These are phyloP conservation scores for Drosophila pectinifera DNA, from an alignment of 1,140 invertebrate species.

Conservation along the genomic window DNA sequence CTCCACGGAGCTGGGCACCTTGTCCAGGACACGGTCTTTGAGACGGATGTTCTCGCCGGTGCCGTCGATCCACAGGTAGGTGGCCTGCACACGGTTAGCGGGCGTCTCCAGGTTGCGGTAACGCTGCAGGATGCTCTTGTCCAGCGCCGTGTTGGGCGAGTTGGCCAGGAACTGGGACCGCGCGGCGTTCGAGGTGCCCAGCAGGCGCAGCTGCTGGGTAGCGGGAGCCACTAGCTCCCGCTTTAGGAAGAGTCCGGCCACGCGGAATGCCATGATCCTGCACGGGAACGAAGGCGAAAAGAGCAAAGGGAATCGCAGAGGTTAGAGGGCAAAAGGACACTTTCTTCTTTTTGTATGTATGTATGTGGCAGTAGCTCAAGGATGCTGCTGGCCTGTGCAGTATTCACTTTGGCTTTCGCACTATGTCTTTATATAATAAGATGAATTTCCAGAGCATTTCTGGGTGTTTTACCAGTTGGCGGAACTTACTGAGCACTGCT, in stretches of 20 bases:
- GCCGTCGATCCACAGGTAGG: slow-evolving; percentile 98
- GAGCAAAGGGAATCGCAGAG: slow-evolving; percentile 1
- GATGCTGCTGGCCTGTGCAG: slow-evolving; percentile 3
- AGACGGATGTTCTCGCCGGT: slow-evolving; percentile 93
- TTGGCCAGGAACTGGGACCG: slow-evolving; percentile 85
- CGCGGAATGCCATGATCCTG: slow-evolving; percentile 77
- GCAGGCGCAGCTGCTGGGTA: slow-evolving; percentile 58
- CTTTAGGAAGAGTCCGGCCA: slow-evolving; percentile 79
- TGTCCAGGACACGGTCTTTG: slow-evolving; percentile 94
- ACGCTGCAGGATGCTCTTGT: slow-evolving; percentile 89
- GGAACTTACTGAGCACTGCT: slow-evolving; percentile 50
- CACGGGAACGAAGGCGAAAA: neutral
- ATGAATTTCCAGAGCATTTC: slow-evolving; percentile 10
- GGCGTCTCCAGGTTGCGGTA: slow-evolving; percentile 90
- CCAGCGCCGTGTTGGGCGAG: slow-evolving; percentile 89
- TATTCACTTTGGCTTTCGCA: slow-evolving; percentile 10
- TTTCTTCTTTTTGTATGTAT: slow-evolving; percentile 33
- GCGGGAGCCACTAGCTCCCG: slow-evolving; percentile 64
- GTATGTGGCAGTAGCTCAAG: slow-evolving; percentile 26
- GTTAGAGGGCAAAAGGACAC: slow-evolving; percentile 58
- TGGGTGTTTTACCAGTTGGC: neutral
- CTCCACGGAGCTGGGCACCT: slow-evolving; percentile 89
- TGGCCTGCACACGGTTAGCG: slow-evolving; percentile 90
- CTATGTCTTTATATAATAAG: slow-evolving; percentile 48
- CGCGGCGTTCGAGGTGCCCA: slow-evolving; percentile 39